Evolutionary conservation across 2,888 invertebrate genomes (phyloP).

Genomic region (Hypselothyrea guttata): DNA sequence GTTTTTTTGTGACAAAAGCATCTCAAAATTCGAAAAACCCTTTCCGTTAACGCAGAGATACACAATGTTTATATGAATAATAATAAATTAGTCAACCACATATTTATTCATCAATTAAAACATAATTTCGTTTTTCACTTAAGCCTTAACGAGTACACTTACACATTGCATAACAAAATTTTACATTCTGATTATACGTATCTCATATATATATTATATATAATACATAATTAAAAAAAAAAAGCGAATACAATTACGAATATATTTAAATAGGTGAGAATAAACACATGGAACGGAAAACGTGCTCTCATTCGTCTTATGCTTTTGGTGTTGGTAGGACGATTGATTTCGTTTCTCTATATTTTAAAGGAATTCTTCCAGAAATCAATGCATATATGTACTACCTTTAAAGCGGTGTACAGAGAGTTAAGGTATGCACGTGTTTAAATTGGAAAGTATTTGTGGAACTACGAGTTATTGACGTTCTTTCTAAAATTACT

Average conservation of each 20-base stretch:
- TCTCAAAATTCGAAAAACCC: not conserved
- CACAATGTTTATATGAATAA: slow-evolving; percentile 23
- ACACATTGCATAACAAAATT: slow-evolving; percentile 74
- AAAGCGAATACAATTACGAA: slow-evolving; percentile 25
- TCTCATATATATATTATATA: slow-evolving; percentile 35
- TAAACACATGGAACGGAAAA: slow-evolving; percentile 49
- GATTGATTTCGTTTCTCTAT: slow-evolving; percentile 26
- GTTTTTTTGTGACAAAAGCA: too few species aligned
- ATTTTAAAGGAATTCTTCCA: slow-evolving; percentile 8
- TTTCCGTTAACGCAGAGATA: not conserved
- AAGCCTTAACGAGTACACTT: slow-evolving; percentile 58
- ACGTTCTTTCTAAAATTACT: slow-evolving; percentile 38
- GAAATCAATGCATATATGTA: slow-evolving; percentile 24
- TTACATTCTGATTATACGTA: slow-evolving; percentile 57
- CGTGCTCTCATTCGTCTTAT: slow-evolving; percentile 40
- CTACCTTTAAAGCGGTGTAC: not conserved
- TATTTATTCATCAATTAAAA: slow-evolving; percentile 43
- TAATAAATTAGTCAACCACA: slow-evolving; percentile 70
- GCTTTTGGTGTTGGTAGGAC: slow-evolving; percentile 15
- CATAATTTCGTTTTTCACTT: slow-evolving; percentile 36
- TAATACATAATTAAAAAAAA: slow-evolving; percentile 48
- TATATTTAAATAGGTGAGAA: slow-evolving; percentile 15
- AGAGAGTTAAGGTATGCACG: too few species aligned
- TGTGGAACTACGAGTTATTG: slow-evolving; percentile 28
- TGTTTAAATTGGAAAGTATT: slow-evolving; percentile 1